Percentiles rank a stretch among this genome's conserved stretches.
Evolutionary conservation across 2,113 vertebrate genomes (phyloP).

Genomic region (Tenrec ecaudatus): DNA sequence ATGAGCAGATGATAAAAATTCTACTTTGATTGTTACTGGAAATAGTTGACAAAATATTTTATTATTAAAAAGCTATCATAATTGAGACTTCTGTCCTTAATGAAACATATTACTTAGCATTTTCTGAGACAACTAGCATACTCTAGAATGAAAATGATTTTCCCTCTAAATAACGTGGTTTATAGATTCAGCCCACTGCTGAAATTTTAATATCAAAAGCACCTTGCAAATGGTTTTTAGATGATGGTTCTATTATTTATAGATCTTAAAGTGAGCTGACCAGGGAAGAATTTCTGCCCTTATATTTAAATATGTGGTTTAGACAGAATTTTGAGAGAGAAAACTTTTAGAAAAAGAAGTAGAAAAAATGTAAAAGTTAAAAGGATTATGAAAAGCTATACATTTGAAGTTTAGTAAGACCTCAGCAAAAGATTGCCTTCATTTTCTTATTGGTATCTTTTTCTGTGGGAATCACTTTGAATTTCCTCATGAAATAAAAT

Average conservation of each 20-base stretch:
- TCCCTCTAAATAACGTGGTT: neutral
- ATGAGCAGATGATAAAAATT: neutral
- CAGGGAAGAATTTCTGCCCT: neutral
- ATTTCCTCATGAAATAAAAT: constrained; percentile 37
- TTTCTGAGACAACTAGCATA: neutral
- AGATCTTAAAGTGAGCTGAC: constrained; percentile 44
- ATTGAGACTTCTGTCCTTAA: neutral
- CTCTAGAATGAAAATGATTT: constrained; percentile 36
- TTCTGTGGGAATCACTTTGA: constrained; percentile 5
- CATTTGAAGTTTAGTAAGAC: neutral
- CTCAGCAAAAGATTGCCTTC: neutral
- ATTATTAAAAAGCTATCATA: neutral
- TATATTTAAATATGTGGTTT: constrained; percentile 54
- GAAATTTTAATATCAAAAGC: constrained; percentile 64
- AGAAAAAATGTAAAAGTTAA: neutral
- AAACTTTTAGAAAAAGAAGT: constrained; percentile 18
- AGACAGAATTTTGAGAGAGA: neutral
- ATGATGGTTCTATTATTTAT: constrained; percentile 53
- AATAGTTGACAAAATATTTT: neutral
- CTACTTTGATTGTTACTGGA: neutral
- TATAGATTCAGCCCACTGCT: neutral
- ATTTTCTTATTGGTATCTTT: neutral
- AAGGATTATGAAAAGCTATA: neutral
- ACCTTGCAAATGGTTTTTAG: constrained; percentile 31
- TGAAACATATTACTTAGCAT: neutral